Base-by-base conservation (phyloP, 2,888 invertebrate genomes). In the Punctoribates punctum region DNA sequence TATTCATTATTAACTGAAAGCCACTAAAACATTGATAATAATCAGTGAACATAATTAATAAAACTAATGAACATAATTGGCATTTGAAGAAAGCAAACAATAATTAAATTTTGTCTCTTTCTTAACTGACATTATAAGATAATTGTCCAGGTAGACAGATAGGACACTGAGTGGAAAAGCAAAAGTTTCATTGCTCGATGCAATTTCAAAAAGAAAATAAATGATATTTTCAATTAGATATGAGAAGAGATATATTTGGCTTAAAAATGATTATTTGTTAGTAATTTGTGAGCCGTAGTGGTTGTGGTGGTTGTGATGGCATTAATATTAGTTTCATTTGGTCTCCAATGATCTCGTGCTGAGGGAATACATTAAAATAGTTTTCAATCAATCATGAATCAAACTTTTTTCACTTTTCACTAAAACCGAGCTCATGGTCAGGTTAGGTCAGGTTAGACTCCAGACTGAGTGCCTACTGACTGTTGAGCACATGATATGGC, bases 381-480 rank as follows among this genome's bases (percentile, higher is more conserved):
- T 23, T 65, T 65, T 65, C 34, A 15, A 65, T 65, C 65, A 65
- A 65, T 65, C 65, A 65, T 65, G 20, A 34, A 34, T 34, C 23
- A 65, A 17, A 65, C 34, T 65, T 65, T 60, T 65, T 38, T 65
- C n/a, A 65, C 65, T 65, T 65, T 65, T 65, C 29, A 65, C 34
- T 34, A 65, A 65, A 65, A 65, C 65, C 20, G 15, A 65, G 65
- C 65, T 57, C 15, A 34, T 65, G 65, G 65, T 65, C 65, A 65
- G 38, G 15, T 27, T 4, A 51, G 65, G 65, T 65, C 65, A 65
- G 38, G 15, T 27, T 4, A 51, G 51, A 20, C 51, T 51, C n/a
- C 17, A 51, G 17, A n/a, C n/a, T 51, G 51, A 27, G 27, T 60
- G 15, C 17, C 60, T 42, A 13, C 13, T 42, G 42, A 11, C 13